Evolutionary conservation across 1,140 invertebrate species (phyloP).

Genomic region (Colletes gigas): DNA sequence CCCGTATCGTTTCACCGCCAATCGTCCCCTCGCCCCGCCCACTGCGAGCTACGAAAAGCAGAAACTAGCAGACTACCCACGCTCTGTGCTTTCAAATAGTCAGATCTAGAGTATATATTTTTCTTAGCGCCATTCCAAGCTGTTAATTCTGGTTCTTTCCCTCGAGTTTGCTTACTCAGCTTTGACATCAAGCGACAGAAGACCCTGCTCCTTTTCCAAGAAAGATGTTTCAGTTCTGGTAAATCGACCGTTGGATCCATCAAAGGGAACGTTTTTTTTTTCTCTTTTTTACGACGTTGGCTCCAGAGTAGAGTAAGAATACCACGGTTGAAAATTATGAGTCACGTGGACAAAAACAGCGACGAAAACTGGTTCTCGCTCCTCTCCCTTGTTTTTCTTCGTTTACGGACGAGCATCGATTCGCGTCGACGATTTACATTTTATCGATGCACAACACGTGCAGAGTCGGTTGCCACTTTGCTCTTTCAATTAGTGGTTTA

Average conservation of each 20-base stretch:
- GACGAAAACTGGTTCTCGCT: background rate
- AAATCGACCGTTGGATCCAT: background rate
- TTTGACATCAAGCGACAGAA: background rate
- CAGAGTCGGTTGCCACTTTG: constrained; percentile 8
- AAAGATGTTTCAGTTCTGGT: constrained; percentile 1
- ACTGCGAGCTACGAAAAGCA: too few relatives aligned
- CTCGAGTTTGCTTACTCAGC: background rate
- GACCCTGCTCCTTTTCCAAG: background rate
- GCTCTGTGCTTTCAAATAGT: too few relatives aligned
- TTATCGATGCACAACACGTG: background rate
- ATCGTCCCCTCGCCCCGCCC: too few relatives aligned
- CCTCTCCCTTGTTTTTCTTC: background rate
- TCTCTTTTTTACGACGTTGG: too few relatives aligned
- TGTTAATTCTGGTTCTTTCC: background rate
- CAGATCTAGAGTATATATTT: background rate
- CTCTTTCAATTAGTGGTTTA: constrained; percentile 15
- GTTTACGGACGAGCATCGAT: background rate
- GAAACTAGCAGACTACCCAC: too few relatives aligned
- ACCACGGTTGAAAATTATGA: background rate
- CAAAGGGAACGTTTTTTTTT: too few relatives aligned
- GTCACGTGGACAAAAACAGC: background rate
- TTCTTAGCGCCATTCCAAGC: too few relatives aligned
- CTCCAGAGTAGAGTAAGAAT: background rate
- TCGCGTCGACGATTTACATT: background rate
- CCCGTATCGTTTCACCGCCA: too few relatives aligned